A percentile compares a stretch with the other conserved stretches of the same genome.
Conservation (phyloP, 2,797 vertebrate species). For the Phrynocephalus guinanensis region DNA sequence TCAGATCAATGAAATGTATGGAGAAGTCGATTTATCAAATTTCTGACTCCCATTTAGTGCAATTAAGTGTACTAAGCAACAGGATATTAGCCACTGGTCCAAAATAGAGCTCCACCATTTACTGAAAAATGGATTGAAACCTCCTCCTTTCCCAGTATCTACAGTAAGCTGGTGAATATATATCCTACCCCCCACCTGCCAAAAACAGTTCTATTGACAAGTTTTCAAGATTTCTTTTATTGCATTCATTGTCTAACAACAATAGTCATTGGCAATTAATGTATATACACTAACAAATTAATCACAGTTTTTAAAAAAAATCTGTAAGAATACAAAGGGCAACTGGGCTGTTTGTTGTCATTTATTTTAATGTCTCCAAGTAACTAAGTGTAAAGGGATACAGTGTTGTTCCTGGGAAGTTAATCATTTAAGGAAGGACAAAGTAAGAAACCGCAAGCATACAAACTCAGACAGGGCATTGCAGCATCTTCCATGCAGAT, state of each 20-base stretch:
- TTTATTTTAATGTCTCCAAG: constrained; percentile 72
- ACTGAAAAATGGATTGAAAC: background rate
- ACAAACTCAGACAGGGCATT: constrained; percentile 76
- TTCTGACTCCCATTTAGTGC: no score
- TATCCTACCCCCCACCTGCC: background rate
- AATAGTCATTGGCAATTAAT: constrained; percentile 83
- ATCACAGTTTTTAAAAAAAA: constrained; percentile 73
- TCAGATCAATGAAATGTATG: no score
- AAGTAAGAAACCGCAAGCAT: constrained; percentile 78
- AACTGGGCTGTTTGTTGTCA: constrained; percentile 50
- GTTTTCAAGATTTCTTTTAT: constrained; percentile 79
- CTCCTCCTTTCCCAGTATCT: background rate
- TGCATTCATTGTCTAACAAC: constrained; percentile 85
- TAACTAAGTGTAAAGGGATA: constrained; percentile 68
- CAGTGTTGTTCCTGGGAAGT: constrained; percentile 62
- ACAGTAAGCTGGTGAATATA: constrained; percentile 24
- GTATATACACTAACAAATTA: constrained; percentile 86
- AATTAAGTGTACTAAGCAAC: no score
- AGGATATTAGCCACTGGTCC: background rate
- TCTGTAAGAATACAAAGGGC: constrained; percentile 76
- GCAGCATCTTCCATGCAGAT: constrained; percentile 84
- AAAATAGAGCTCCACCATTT: background rate
- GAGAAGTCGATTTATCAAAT: no score
- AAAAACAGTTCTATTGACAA: constrained; percentile 50
- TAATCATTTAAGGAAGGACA: constrained; percentile 72